Conservation (phyloP, 2,888 invertebrate species). For the Myopa tessellatipennis region DNA sequence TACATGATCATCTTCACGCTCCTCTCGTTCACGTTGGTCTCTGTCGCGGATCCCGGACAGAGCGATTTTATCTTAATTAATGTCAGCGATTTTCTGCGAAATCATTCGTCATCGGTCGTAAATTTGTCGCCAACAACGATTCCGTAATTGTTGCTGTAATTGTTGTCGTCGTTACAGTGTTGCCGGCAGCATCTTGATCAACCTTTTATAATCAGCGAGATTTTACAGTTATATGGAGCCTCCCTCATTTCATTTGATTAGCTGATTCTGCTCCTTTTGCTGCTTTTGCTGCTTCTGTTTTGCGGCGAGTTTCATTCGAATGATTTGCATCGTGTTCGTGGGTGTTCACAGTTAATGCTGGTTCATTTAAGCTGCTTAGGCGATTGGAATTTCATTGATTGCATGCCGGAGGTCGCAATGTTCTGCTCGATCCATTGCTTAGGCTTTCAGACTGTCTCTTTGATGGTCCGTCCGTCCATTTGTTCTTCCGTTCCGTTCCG, state of each 20-base stretch:
- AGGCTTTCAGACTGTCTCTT: too few species aligned
- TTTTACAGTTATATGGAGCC: neutral
- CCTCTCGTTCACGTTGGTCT: neutral
- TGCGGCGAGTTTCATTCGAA: too few species aligned
- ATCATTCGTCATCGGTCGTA: neutral
- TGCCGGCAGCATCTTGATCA: neutral
- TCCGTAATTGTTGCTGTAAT: neutral
- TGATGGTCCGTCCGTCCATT: too few species aligned
- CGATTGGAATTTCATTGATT: too few species aligned
- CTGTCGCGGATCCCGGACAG: neutral
- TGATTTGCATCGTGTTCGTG: too few species aligned
- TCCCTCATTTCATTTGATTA: neutral
- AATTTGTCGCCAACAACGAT: neutral
- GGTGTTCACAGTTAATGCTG: too few species aligned
- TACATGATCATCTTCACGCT: neutral
- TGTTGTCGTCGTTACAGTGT: neutral
- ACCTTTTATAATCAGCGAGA: neutral
- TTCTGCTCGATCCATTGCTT: too few species aligned
- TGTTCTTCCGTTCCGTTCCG: too few species aligned
- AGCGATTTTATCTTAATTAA: constrained; percentile 26
- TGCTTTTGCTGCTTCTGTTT: neutral
- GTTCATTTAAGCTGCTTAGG: too few species aligned
- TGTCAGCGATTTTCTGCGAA: constrained; percentile 11
- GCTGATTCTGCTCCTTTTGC: neutral
- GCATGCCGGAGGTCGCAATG: too few species aligned